Conservation (phyloP, 2,113 vertebrate genomes). For the Camelus dromedarius region DNA sequence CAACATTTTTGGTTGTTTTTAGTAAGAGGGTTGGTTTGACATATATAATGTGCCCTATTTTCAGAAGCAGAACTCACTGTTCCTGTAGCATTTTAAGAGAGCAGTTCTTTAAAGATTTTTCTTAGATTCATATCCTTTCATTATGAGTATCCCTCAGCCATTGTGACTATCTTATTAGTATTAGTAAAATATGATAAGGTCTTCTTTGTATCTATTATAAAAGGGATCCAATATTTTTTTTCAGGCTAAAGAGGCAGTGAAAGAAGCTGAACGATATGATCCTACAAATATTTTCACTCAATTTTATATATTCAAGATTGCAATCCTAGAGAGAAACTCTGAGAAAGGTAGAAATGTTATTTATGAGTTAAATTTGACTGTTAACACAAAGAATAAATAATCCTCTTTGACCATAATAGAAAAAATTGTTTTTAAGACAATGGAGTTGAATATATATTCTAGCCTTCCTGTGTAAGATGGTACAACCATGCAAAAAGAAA, state of each 20-base stretch:
- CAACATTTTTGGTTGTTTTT: constrained; percentile 39
- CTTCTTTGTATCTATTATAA: constrained; percentile 20
- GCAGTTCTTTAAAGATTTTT: constrained; percentile 24
- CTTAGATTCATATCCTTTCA: constrained; percentile 25
- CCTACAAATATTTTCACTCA: constrained; percentile 94
- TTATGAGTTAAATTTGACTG: background rate
- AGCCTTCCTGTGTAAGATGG: constrained; percentile 17
- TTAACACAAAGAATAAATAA: constrained; percentile 49
- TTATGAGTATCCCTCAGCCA: background rate
- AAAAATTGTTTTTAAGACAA: constrained; percentile 40
- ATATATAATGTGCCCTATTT: background rate
- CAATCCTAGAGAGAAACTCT: constrained; percentile 89
- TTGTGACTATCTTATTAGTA: background rate
- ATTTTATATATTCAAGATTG: constrained; percentile 94
- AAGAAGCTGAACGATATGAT: constrained; percentile 91
- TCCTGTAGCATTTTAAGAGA: constrained; percentile 42
- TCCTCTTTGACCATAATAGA: background rate
- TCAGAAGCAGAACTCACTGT: background rate
- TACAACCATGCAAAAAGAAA: constrained; percentile 29
- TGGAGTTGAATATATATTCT: background rate
- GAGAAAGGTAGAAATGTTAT: constrained; percentile 87
- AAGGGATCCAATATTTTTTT: constrained; percentile 59
- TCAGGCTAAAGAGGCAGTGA: constrained; percentile 93
- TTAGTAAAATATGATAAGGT: constrained; percentile 42
- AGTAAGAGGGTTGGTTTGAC: background rate